Evolutionary conservation across 1,140 invertebrate species (phyloP), one percentile per base, ranked within the genome.

Genomic region (Drosophila orena): DNA sequence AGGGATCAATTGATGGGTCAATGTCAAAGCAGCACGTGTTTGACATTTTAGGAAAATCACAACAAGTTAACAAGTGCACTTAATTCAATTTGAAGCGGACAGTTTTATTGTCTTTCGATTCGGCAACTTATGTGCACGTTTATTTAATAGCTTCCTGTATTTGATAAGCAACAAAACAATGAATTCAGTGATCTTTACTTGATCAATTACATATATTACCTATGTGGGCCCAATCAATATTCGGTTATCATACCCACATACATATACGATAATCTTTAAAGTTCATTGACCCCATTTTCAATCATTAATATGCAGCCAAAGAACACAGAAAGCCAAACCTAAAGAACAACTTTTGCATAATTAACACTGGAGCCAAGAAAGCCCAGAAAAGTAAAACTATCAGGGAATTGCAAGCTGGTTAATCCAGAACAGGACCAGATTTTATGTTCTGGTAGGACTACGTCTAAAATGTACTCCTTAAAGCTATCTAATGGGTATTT

Each of bases 1-100:
- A 58, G 52, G 61, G 81, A 74, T 86, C 77, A 85, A 85, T 86
- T 85, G 74, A 73, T 44, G 55, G 47, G 81, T 86, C 77, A 85
- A 85, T 86, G 81, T 69, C 81, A 73, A 34, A 10, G 22, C 40
- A 74, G 27, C 69, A 75, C 72, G 72, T 75, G 59, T 10, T 57
- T 74, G 15, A 44, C 10, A 20, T 47, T 46, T 65, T 10, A 4
- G 43, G 11, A 0, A 50, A 30, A 27, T 50, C 47, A 50, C 30
- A 49, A 34, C 47, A 34, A 52, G 49, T 52, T 20, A 35, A 35
- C 34, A 14, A 52, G 4, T 35, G 15, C 11, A 4, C 20, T 35
- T 7, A 35, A 52, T 34, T 52, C 10, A 35, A 17, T 52, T 35
- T 35, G 10, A 10, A 34, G 10, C 1, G n/a, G 5, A 20, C 10